phyloP scores from a whole-genome alignment of 2,797 vertebrate species.

The Emys orbicularis region DNA sequence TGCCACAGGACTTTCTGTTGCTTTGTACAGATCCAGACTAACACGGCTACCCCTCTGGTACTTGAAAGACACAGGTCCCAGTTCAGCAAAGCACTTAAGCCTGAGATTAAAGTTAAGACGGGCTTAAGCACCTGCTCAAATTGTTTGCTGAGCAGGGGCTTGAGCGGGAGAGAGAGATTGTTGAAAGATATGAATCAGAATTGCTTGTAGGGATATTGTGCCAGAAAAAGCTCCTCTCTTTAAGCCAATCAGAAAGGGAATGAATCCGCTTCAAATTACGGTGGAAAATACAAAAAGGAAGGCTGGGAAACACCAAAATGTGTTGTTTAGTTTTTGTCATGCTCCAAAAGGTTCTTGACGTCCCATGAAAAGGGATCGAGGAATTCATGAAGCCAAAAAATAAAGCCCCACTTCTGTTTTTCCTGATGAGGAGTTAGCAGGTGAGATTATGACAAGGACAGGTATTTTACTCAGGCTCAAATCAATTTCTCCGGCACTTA shows the following conservation, averaged over 20 bases:
- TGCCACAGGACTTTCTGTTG: no score
- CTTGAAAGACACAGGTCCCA: not conserved
- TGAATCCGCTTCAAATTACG: not conserved
- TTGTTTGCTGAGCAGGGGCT: not conserved
- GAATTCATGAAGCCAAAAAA: not conserved
- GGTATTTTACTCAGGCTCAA: not conserved
- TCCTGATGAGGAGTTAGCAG: no score
- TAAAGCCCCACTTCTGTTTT: no score
- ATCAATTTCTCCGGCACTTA: not conserved
- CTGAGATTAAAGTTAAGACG: not conserved
- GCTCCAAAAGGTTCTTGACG: not conserved
- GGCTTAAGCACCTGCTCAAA: not conserved
- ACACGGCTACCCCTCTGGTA: no score
- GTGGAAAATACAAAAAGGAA: not conserved
- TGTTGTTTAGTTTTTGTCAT: not conserved
- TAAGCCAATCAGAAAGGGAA: not conserved
- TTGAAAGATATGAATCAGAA: not conserved
- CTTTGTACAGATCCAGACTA: no score
- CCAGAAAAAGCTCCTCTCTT: not conserved
- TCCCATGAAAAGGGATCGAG: not conserved
- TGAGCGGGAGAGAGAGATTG: not conserved
- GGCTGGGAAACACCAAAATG: not conserved
- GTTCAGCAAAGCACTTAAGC: not conserved
- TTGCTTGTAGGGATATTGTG: not conserved
- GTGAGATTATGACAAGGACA: not conserved